Evolutionary conservation across 2,888 invertebrate genomes (phyloP), one percentile per base, ranked within the genome.

Genomic region (Alloscopus bannaensis): DNA sequence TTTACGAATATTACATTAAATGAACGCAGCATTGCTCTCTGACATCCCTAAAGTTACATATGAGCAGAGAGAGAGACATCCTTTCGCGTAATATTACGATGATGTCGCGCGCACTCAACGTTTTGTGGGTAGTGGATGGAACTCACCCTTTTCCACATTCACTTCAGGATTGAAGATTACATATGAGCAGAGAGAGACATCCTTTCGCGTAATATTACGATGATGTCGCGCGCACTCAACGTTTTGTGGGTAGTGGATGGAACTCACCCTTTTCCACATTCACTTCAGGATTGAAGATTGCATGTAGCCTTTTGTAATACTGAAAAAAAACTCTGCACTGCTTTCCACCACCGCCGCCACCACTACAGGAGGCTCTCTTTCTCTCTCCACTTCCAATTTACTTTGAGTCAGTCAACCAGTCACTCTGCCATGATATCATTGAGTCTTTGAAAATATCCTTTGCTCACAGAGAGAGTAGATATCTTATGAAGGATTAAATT

Each of bases 401-500:
- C 40, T 52, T 47, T 76, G 66, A 76, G 75, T 76, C 68, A 57
- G 45, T 69, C 55, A 76, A 40, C 60, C 60, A 68, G 75, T 62
- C 75, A 59, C 47, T 75, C 59, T 71, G 47, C 60, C 60, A 70
- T 28, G 60, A 31, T 70, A 31, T 60, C 29, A 60, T 60, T 36
- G 22, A 29, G 50, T 60, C 60, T 50, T 60, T 47, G 28, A 59
- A n/a, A 70, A 50, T 42, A 55, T 62, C 40, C 22, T 18, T 31
- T 29, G 31, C 59, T 22, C 6, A 70, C 13, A 31, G 36, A 28
- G 50, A 26, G 52, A 40, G 62, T 50, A 72, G 62, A 72, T n/a
- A n/a, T 64, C 72, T 50, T 72, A 26, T 55, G 45, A 36, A 76
- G 50, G 66, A 68, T 76, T 76, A 76, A 76, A 76, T 76, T 76